Evolutionary conservation across 2,797 vertebrate genomes (phyloP).

Genomic region (Semaprochilodus insignis): DNA sequence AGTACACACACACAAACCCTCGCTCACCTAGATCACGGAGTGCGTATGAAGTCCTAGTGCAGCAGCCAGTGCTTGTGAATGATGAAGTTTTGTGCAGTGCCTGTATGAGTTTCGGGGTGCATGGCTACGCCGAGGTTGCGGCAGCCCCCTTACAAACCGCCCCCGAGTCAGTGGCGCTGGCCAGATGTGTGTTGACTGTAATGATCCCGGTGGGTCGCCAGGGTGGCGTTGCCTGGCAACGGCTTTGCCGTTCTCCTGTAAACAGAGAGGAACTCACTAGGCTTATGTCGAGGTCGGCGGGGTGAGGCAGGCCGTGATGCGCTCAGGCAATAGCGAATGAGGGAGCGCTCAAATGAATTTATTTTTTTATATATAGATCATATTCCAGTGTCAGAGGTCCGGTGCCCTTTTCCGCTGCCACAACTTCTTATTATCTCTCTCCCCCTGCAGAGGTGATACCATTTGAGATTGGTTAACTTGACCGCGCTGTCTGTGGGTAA

Average conservation of each 20-base stretch:
- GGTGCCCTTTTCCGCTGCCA: slow-evolving; percentile 41
- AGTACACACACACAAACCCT: background rate
- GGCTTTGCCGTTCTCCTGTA: slow-evolving; percentile 72
- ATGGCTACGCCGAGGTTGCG: slow-evolving; percentile 52
- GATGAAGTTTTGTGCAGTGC: slow-evolving; percentile 23
- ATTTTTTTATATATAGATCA: slow-evolving; percentile 58
- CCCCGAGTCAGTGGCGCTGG: slow-evolving; percentile 64
- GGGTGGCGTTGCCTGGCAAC: slow-evolving; percentile 78
- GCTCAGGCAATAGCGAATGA: slow-evolving; percentile 44
- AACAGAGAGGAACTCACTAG: slow-evolving; percentile 73
- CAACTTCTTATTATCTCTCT: slow-evolving; percentile 34
- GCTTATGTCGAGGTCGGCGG: slow-evolving; percentile 69
- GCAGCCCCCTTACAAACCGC: slow-evolving; percentile 68
- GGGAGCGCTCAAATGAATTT: slow-evolving; percentile 54
- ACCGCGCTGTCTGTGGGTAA: background rate
- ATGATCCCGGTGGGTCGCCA: slow-evolving; percentile 76
- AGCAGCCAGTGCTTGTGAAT: slow-evolving; percentile 55
- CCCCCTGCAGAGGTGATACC: slow-evolving; percentile 30
- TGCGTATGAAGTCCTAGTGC: background rate
- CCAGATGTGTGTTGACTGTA: slow-evolving; percentile 78
- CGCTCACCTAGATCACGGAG: background rate
- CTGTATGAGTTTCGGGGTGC: slow-evolving; percentile 65
- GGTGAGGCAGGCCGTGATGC: slow-evolving; percentile 69
- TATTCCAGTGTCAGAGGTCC: slow-evolving; percentile 49
- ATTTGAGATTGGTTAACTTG: slow-evolving; percentile 46